Base-by-base conservation (phyloP, 1,140 invertebrate genomes). In the Zaprionus ornatus region DNA sequence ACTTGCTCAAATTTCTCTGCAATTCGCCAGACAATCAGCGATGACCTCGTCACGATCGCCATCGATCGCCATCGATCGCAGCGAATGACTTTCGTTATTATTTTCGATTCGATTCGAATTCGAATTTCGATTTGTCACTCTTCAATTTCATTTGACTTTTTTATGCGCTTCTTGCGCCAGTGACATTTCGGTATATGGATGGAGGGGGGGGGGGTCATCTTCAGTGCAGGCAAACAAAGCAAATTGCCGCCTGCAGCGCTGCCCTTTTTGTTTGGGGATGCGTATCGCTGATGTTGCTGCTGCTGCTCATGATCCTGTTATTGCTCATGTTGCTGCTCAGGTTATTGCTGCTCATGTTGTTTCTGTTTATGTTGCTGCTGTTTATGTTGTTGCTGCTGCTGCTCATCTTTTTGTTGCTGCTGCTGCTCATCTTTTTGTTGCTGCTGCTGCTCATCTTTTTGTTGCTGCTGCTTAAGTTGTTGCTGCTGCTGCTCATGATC, bases 81-180 rank as follows among this genome's bases (percentile, higher is more conserved):
- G 57, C 73, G 82, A 79, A 88, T 91, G 81, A 87, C 88, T 91
- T 91, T 91, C 88, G 74, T 86, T 91, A 91, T 78, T 88, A 84
- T 79, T 90, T 90, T 84, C 74, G 72, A 79, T 83, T 45, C n/a
- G n/a, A 9, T 90, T 90, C 81, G 71, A 70, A 79, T 83, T 45
- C n/a, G n/a, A 9, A 9, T 84, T 83, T 72, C 77, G 72, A 81
- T 76, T 74, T 80, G 80, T 55, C 48, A 62, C 55, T 32, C 55
- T 60, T 25, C 60, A 73, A 73, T 67, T 79, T 63, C 61, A 48
- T 55, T 82, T 78, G 60, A 42, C 54, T 66, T 50, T 59, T 50
- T 23, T 23, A 23, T 50, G 40, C 40, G n/a, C 40, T 17, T 9
- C n/a, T 50, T 13, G 45, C 45, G 21, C 19, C 45, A 50, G 45